Evolutionary conservation across 2,888 invertebrate species (phyloP).

Genomic region (Limenitis camilla): DNA sequence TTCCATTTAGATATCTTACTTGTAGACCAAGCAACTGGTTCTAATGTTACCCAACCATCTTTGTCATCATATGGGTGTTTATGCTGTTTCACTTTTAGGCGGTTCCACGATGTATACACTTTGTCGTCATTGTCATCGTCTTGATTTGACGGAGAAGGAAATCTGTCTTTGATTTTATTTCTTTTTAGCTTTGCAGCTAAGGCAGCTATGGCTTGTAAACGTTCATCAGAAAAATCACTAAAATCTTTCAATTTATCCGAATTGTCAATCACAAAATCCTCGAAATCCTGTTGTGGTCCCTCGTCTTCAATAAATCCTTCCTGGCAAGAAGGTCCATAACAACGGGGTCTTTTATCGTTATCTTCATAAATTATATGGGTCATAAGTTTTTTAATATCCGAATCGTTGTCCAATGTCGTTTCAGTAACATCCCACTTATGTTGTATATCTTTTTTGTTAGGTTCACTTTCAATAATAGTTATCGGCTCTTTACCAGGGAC

Average conservation of each 20-base stretch:
- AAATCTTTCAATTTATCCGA: constrained; percentile 72
- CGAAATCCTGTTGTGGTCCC: constrained; percentile 72
- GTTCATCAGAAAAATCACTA: constrained; percentile 54
- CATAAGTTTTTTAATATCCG: constrained; percentile 58
- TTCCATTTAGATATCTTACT: constrained; percentile 89
- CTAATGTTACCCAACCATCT: constrained; percentile 85
- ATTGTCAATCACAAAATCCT: constrained; percentile 74
- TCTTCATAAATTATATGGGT: constrained; percentile 60
- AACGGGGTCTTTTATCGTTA: constrained; percentile 49
- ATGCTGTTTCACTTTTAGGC: constrained; percentile 70
- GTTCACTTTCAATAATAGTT: constrained; percentile 71
- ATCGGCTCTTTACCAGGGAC: constrained; percentile 75
- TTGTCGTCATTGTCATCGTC: constrained; percentile 47
- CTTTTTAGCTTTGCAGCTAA: constrained; percentile 67
- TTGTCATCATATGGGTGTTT: constrained; percentile 79
- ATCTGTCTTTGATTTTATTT: constrained; percentile 50
- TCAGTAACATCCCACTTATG: constrained; percentile 24
- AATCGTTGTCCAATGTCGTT: constrained; percentile 43
- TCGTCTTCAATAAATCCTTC: constrained; percentile 46
- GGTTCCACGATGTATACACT: constrained; percentile 66
- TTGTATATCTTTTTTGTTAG: constrained; percentile 31
- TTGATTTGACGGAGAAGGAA: constrained; percentile 27
- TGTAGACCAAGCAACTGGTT: constrained; percentile 85
- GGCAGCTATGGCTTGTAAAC: constrained; percentile 59
- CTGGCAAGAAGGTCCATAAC: constrained; percentile 67